Conservation (phyloP, 1,140 invertebrate species). For the Harpegnathos saltator region DNA sequence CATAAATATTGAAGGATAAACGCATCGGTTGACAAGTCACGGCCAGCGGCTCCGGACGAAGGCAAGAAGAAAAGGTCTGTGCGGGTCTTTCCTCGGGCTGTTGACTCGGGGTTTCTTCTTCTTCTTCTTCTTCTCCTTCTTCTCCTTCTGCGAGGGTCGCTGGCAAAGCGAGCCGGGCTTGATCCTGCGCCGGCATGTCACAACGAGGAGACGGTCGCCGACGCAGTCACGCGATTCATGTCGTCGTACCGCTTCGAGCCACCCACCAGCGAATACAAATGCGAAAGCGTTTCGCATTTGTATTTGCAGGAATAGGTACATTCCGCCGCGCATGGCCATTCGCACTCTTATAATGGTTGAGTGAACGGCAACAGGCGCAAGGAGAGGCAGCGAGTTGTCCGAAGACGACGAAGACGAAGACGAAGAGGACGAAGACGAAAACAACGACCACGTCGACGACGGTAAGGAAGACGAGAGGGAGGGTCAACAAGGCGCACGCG, state of each 20-base stretch:
- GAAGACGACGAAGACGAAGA: too few relatives aligned
- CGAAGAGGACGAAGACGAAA: too few relatives aligned
- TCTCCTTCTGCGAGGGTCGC: constrained; percentile 4
- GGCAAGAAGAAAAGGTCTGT: constrained; percentile 22
- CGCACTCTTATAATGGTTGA: constrained; percentile 25
- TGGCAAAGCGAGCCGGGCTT: neutral
- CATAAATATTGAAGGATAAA: constrained; percentile 80
- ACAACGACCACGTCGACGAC: too few relatives aligned
- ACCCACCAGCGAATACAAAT: constrained; percentile 64
- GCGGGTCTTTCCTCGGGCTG: neutral
- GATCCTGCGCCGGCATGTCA: constrained; percentile 29
- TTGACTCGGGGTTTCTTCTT: constrained; percentile 32
- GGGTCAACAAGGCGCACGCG: too few relatives aligned
- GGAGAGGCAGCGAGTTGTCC: neutral
- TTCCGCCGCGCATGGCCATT: constrained; percentile 28
- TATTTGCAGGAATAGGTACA: constrained; percentile 53
- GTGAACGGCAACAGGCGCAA: constrained; percentile 11
- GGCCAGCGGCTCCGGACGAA: neutral
- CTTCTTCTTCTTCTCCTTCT: too few relatives aligned
- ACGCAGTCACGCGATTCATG: constrained; percentile 79
- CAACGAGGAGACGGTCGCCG: constrained; percentile 30
- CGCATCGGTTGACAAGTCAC: constrained; percentile 64
- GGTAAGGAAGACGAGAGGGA: too few relatives aligned
- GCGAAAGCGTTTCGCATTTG: constrained; percentile 73
- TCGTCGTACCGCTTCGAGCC: constrained; percentile 80